Percentiles rank a stretch among this genome's conserved stretches.
These are phyloP conservation scores for Sciaenops ocellatus DNA, from an alignment of 2,797 vertebrate genomes.

Conservation along the genomic window DNA sequence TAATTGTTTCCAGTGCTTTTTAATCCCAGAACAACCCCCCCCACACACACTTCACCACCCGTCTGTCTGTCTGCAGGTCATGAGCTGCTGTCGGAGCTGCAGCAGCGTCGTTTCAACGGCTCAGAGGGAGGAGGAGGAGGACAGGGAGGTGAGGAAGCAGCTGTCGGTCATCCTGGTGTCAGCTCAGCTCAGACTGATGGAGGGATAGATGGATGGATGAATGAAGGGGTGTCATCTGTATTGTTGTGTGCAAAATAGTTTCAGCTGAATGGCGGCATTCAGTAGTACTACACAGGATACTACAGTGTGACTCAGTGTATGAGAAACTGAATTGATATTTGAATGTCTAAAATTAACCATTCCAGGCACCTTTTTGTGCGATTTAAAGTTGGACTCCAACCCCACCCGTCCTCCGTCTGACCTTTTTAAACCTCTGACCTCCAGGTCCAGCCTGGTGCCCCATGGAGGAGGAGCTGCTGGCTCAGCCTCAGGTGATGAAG, in stretches of 20 bases:
- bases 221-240: background rate
- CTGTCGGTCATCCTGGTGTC: constrained; percentile 29
- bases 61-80: constrained; percentile 85
- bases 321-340: background rate
- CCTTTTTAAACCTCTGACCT: constrained; percentile 22
- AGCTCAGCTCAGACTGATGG: background rate
- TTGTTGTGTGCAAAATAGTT: background rate
- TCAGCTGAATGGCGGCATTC: constrained; percentile 21
- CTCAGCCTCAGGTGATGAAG: constrained; percentile 98
- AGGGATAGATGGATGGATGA: background rate
- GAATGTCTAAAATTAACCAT: background rate
- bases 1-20: constrained; percentile 53
- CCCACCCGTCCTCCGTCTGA: background rate
- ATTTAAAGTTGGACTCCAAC: too few species aligned
- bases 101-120: constrained; percentile 96
- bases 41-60: background rate
- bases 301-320: background rate
- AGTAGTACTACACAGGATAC: background rate
- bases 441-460: constrained; percentile 92
- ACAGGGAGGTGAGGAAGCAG: constrained; percentile 75
- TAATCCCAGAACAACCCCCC: background rate
- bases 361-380: background rate
- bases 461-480: constrained; percentile 97
- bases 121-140: constrained; percentile 90
- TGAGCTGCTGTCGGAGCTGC: constrained; percentile 95